Percentiles rank a stretch among this genome's conserved stretches.
These are phyloP conservation scores for Heliconius melpomene DNA, from an alignment of 1,140 invertebrate species.

Conservation along the genomic window DNA sequence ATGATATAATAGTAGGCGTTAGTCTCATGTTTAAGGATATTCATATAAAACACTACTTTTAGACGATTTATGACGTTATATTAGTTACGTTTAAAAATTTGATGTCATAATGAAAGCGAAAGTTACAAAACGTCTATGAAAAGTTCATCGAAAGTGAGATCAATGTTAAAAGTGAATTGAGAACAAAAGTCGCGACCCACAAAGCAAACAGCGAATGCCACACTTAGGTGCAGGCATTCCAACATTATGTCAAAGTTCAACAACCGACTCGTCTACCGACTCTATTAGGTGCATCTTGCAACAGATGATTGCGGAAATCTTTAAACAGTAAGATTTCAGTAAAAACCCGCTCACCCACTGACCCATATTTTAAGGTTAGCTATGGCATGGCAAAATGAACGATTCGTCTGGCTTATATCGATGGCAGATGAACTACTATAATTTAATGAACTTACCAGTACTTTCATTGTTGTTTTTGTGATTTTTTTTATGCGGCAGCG, in stretches of 20 bases:
- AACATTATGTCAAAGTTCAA: conserved; percentile 73
- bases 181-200: conserved; percentile 22
- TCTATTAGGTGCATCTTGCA: conserved; percentile 63
- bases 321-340: conserved; percentile 42
- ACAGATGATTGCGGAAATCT: conserved; percentile 57
- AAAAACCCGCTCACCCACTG: conserved; percentile 38
- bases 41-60: neutral
- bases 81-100: neutral
- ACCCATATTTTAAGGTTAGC: conserved; percentile 36
- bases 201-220: conserved; percentile 30
- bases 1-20: conserved; percentile 20
- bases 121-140: conserved; percentile 6
- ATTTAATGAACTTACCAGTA: conserved; percentile 70
- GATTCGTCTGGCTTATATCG: conserved; percentile 20
- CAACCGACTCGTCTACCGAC: conserved; percentile 56
- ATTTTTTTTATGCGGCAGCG: conserved; percentile 59
- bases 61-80: neutral
- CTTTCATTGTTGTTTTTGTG: conserved; percentile 70
- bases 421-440: conserved; percentile 36
- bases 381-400: conserved; percentile 7
- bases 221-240: conserved; percentile 55
- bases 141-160: conserved; percentile 19
- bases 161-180: conserved; percentile 26
- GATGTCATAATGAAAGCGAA: conserved; percentile 12
- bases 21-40: neutral